phyloP scores from a whole-genome alignment of 2,888 invertebrate genomes.

The Athetis lepigone region DNA sequence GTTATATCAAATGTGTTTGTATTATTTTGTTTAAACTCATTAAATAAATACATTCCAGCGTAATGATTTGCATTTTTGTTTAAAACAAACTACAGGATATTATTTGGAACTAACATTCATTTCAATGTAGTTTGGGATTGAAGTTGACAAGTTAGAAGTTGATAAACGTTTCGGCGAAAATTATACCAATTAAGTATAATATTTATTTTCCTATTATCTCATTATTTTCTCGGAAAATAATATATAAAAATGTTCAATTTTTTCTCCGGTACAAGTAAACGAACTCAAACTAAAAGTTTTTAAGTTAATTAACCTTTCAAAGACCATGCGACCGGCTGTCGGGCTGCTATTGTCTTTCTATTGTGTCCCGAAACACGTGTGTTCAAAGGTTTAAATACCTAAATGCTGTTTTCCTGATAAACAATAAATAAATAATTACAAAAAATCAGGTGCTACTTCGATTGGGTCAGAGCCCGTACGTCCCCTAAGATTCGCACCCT shows the following conservation, averaged over 20 bases:
- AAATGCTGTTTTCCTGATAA: conserved; percentile 12
- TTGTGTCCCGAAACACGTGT: no score
- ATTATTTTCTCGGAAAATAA: no score
- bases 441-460: conserved; percentile 7
- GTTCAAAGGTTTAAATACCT: no score
- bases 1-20: conserved; percentile 17
- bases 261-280: not conserved
- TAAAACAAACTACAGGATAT: conserved; percentile 11
- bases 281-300: not conserved
- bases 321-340: no score
- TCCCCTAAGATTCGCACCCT: no score
- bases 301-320: not conserved
- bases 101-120: conserved; percentile 12
- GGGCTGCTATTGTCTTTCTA: no score
- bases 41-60: conserved; percentile 2
- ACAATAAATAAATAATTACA: conserved; percentile 4
- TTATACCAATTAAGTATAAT: no score
- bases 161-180: no score
- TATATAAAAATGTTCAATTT: no score
- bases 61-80: conserved; percentile 9
- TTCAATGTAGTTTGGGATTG: not conserved
- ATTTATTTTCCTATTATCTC: no score
- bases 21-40: conserved; percentile 21
- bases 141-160: not conserved
- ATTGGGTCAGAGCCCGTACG: no score